A percentile compares a stretch with the other conserved stretches of the same genome.
Evolutionary conservation across 2,113 vertebrate genomes (phyloP).

Genomic region (Empidonax traillii): DNA sequence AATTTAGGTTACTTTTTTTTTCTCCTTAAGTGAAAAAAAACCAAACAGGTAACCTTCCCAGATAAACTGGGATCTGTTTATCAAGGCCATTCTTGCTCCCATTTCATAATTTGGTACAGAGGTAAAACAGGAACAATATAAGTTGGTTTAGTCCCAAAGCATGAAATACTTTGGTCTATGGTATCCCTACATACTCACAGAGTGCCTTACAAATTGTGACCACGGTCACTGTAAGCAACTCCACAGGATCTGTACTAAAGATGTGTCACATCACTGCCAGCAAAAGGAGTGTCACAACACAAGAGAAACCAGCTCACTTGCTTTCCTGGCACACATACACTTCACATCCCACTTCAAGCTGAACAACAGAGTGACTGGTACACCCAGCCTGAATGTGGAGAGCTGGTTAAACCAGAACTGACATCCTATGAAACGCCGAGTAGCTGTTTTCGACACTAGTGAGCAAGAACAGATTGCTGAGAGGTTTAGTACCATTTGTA

Average conservation of each 20-base stretch:
- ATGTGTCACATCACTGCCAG: not conserved
- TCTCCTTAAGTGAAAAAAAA: not conserved
- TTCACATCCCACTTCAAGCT: not conserved
- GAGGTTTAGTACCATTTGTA: not conserved
- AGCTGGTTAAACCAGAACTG: not conserved
- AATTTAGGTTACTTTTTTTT: too few relatives aligned
- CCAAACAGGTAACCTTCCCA: not conserved
- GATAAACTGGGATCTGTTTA: not conserved
- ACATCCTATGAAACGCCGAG: not conserved
- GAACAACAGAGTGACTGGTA: not conserved
- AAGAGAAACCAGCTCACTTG: not conserved
- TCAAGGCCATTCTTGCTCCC: not conserved
- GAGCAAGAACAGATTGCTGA: not conserved
- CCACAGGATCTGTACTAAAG: not conserved
- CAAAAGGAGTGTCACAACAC: not conserved
- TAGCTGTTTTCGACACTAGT: not conserved
- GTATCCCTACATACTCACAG: not conserved
- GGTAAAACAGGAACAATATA: not conserved
- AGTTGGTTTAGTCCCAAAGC: not conserved
- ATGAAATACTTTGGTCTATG: not conserved
- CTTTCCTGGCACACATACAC: not conserved
- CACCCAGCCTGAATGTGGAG: not conserved
- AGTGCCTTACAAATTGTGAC: not conserved
- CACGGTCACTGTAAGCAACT: not conserved
- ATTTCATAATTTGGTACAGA: not conserved